These are phyloP conservation scores for human DNA, from an alignment of 2,113 vertebrate genomes.

Conservation along the genomic window GRCh38 chr9:69372001-69372500, in stretches of 20 bases:
- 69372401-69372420: neutral
- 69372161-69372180: neutral
- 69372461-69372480: neutral
- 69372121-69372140: neutral
- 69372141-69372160: neutral
- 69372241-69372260: neutral
- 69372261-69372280: neutral
- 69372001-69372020: neutral
- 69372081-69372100: neutral
- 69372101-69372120: neutral
- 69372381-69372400: neutral
- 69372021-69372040: neutral
- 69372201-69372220: neutral
- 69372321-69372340: neutral
- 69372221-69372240: neutral
- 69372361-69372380: neutral
- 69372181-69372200: neutral
- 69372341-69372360: accelerated
- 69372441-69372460: neutral
- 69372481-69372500: neutral
- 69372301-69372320: neutral
- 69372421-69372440: neutral
- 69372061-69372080: neutral
- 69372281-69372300: neutral
- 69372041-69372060: neutral